Conservation (phyloP, 1,140 invertebrate genomes). For the Lysiphlebus fabarum region DNA sequence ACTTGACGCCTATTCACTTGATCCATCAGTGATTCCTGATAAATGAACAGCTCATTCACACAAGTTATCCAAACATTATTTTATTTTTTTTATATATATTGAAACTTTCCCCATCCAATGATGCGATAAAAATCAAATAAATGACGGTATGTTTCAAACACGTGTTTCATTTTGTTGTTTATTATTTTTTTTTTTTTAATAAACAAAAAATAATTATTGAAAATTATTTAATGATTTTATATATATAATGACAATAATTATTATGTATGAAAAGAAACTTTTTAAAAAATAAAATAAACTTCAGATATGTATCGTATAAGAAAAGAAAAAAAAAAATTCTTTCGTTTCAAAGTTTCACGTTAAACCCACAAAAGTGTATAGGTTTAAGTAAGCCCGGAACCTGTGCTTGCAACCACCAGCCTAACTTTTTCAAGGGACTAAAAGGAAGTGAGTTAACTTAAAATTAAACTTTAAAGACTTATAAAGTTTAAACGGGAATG, state of each 20-base stretch:
- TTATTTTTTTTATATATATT: no score
- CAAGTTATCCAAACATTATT: no score
- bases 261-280: not conserved
- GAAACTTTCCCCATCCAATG: no score
- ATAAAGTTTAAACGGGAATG: slow-evolving; percentile 30
- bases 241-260: not conserved
- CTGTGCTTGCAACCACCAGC: slow-evolving; percentile 16
- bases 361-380: slow-evolving; percentile 29
- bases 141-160: no score
- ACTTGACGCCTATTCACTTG: slow-evolving; percentile 9
- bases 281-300: not conserved
- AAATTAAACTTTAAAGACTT: slow-evolving; percentile 47
- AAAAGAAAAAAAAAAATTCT: slow-evolving; percentile 24
- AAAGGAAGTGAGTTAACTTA: slow-evolving; percentile 31
- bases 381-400: slow-evolving; percentile 31
- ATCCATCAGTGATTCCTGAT: slow-evolving; percentile 1
- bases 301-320: not conserved
- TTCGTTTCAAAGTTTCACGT: slow-evolving; percentile 30
- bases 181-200: no score
- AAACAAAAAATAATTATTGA: no score
- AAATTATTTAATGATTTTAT: no score
- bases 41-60: no score
- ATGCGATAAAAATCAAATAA: no score
- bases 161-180: no score
- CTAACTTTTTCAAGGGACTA: slow-evolving; percentile 7